Base-by-base conservation (phyloP, 2,888 invertebrate species). In the Pachycephus smyrnensis region DNA sequence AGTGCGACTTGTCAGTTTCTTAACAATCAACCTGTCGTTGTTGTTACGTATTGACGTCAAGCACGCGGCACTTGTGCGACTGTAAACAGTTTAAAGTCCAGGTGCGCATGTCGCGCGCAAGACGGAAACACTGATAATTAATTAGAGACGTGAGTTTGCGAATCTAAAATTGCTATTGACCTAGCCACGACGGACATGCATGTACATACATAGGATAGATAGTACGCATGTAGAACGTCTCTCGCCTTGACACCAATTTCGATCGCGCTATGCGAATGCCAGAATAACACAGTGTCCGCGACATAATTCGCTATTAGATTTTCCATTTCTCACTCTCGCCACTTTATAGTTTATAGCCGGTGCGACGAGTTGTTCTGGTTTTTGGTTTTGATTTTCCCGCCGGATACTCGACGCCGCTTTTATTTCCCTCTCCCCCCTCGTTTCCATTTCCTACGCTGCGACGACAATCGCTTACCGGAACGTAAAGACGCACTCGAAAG, bases 21-120 rank as follows among this genome's bases (percentile, higher is more conserved):
- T 55, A 23, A 55, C 55, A 55, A 23, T 55, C 23, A 55, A 55
- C 55, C 23, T 55, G 1, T 55, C 55, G 55, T 23, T 55, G 23
- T 55, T 55, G 55, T 55, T 55, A 55, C 55, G 55, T 23, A 23
- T 55, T 55, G 55, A 55, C 55, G 15, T 55, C 55, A 55, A 55
- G 55, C 55, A 23, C 55, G 55, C 55, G 23, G 23, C 23, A 15
- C 55, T 55, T 4, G 55, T 55, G 23, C 75, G 75, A 77, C 71
- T 75, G 77, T 77, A 77, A 77, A 77, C 77, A 75, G 69, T 75
- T 77, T 75, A 77, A 77, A 77, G 77, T 77, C 77, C 77, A 77
- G 77, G 75, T 75, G 71, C 73, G 73, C 75, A 30, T 77, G 36
- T 37, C 23, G 69, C 9, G 23, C 55, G 55, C 55, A 23, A 55